phyloP scores from a whole-genome alignment of 1,140 invertebrate genomes.

The Tetramorium alpestre region DNA sequence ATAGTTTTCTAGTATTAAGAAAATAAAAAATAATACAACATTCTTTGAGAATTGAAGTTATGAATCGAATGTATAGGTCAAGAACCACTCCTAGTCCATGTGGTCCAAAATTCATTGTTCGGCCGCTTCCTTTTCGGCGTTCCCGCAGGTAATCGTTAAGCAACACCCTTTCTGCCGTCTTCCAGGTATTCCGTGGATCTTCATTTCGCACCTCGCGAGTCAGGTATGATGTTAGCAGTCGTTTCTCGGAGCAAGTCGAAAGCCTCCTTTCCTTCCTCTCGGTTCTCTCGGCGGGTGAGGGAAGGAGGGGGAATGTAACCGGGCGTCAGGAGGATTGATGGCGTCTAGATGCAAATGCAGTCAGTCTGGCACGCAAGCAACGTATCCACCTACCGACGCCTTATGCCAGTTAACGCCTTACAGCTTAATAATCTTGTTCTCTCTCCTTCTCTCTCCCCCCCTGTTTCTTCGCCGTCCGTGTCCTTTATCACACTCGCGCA shows the following conservation, averaged over 20 bases:
- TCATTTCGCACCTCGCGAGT: slow-evolving; percentile 50
- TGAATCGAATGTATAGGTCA: neutral
- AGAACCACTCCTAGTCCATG: neutral
- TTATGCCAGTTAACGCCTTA: slow-evolving; percentile 86
- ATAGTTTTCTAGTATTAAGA: neutral
- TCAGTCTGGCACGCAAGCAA: slow-evolving; percentile 84
- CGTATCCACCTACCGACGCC: slow-evolving; percentile 85
- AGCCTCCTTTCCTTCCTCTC: slow-evolving; percentile 38
- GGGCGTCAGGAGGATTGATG: slow-evolving; percentile 86
- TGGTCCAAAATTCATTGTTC: neutral
- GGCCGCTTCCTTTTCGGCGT: neutral
- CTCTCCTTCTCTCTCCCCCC: slow-evolving; percentile 58
- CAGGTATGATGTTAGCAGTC: slow-evolving; percentile 37
- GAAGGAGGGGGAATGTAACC: slow-evolving; percentile 77
- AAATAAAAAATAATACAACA: neutral
- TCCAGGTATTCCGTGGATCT: slow-evolving; percentile 13
- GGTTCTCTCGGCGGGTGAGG: slow-evolving; percentile 59
- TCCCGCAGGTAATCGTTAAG: neutral
- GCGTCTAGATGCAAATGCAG: slow-evolving; percentile 86
- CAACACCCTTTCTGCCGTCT: neutral
- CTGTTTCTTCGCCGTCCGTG: slow-evolving; percentile 59
- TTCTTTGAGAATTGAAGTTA: neutral
- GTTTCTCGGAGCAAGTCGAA: slow-evolving; percentile 52
- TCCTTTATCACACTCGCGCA: slow-evolving; percentile 36
- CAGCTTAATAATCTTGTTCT: slow-evolving; percentile 85